Percentiles rank a stretch among this genome's conserved stretches.
Evolutionary conservation across 1,140 invertebrate genomes (phyloP).

Genomic region (Cherax destructor): DNA sequence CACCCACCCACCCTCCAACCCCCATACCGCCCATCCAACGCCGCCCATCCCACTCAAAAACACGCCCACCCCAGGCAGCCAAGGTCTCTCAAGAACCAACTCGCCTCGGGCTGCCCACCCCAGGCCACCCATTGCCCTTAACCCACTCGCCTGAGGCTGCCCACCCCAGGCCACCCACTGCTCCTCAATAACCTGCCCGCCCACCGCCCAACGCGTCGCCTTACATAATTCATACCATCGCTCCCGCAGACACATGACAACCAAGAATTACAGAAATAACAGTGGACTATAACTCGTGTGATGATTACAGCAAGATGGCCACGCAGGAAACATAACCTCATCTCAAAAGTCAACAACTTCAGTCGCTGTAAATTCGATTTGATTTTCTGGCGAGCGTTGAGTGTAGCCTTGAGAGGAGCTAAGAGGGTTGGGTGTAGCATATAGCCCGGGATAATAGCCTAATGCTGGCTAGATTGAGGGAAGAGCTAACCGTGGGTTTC

Average conservation of each 20-base stretch:
- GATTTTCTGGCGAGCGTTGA: not conserved
- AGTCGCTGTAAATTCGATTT: slow-evolving; percentile 1
- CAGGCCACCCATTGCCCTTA: too few relatives aligned
- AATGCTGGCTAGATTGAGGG: slow-evolving; percentile 15
- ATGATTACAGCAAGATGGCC: not conserved
- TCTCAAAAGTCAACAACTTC: slow-evolving; percentile 6
- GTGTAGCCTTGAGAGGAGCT: not conserved
- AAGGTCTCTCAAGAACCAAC: too few relatives aligned
- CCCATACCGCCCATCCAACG: too few relatives aligned
- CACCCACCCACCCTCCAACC: not conserved
- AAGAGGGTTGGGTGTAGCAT: not conserved
- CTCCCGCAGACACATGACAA: not conserved
- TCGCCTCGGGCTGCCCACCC: too few relatives aligned
- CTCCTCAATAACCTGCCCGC: too few relatives aligned
- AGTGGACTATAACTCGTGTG: not conserved
- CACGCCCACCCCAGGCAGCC: too few relatives aligned
- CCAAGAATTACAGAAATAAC: not conserved
- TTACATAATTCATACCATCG: not conserved
- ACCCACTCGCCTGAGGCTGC: too few relatives aligned
- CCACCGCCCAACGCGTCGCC: not conserved
- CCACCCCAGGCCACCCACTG: too few relatives aligned
- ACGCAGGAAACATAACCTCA: slow-evolving; percentile 7
- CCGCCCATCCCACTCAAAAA: not conserved
- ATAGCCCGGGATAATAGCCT: not conserved
- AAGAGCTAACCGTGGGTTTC: slow-evolving; percentile 31